phyloP scores from a whole-genome alignment of 2,797 vertebrate species.

The Eospalax fontanierii region DNA sequence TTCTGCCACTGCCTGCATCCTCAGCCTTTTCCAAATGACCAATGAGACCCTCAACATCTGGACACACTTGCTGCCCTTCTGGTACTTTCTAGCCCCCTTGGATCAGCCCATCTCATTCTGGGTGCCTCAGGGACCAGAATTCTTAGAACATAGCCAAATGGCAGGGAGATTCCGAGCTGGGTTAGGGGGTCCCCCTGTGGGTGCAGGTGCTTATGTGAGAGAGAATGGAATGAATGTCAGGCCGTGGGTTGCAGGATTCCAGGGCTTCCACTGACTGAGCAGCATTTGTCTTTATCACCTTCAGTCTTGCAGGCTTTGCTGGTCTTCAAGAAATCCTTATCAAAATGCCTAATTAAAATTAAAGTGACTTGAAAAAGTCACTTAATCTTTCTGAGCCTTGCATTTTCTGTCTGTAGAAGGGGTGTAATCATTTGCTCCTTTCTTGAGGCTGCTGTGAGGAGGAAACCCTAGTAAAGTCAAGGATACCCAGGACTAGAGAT shows the following conservation, averaged over 20 bases:
- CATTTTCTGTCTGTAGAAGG: neutral
- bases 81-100: conserved; percentile 87
- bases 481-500: neutral
- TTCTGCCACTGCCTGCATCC: conserved; percentile 94
- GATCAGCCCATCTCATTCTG: neutral
- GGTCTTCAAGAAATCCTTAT: neutral
- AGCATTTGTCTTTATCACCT: neutral
- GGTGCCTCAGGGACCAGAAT: neutral
- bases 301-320: neutral
- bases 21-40: conserved; percentile 96
- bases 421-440: rapidly evolving
- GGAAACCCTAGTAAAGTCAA: neutral
- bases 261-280: neutral
- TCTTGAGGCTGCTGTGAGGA: neutral
- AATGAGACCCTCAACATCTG: conserved; percentile 99
- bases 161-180: neutral
- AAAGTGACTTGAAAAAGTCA: neutral
- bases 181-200: rapidly evolving
- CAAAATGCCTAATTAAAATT: neutral
- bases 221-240: too few species aligned
- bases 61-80: conserved; percentile 97
- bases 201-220: neutral
- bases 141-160: neutral
- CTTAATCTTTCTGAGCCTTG: neutral
- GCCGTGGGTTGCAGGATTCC: rapidly evolving